phyloP scores from a whole-genome alignment of 2,113 vertebrate species.

The Columba janthina region DNA sequence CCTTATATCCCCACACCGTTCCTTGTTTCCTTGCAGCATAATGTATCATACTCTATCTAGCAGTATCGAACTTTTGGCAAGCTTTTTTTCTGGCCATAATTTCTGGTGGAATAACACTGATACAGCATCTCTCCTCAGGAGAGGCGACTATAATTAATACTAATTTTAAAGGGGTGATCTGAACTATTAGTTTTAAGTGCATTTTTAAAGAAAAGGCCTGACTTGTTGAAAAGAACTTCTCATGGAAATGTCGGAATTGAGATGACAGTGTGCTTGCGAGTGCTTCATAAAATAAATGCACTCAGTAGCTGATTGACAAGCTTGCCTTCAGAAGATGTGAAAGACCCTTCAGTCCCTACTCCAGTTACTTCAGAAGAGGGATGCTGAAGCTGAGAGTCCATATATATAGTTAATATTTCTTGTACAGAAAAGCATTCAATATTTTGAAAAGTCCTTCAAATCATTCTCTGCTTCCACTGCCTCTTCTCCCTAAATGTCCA shows the following conservation, averaged over 20 bases:
- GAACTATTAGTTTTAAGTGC: neutral
- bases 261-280: neutral
- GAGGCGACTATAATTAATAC: neutral
- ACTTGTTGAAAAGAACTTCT: neutral
- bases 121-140: neutral
- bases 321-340: neutral
- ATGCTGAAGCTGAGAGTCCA: neutral
- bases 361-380: neutral
- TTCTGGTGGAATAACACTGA: neutral
- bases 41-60: neutral
- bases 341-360: neutral
- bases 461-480: neutral
- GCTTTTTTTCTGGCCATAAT: neutral
- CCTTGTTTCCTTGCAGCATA: conserved; percentile 5
- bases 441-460: neutral
- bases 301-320: neutral
- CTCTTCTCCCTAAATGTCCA: conserved; percentile 3
- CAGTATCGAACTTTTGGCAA: neutral
- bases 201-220: neutral
- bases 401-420: neutral
- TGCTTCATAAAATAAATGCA: neutral
- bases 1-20: neutral
- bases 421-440: neutral
- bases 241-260: neutral
- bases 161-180: neutral